phyloP scores from a whole-genome alignment of 2,888 invertebrate species.

The Thecocarcelia acutangulata region DNA sequence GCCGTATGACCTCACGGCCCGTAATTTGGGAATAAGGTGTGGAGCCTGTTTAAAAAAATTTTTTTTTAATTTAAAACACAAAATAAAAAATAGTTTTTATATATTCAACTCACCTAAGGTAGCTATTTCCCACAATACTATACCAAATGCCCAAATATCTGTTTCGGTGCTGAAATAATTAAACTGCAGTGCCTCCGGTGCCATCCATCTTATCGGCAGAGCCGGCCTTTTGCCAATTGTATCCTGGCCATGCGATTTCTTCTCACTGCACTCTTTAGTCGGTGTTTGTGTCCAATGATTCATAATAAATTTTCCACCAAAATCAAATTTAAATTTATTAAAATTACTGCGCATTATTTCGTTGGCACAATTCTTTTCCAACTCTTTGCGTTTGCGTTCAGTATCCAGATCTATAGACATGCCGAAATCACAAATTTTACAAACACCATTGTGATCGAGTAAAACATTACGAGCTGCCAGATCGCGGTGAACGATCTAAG shows the following conservation, averaged over 20 bases:
- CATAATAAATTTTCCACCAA: constrained; percentile 78
- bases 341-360: constrained; percentile 76
- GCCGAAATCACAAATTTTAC: constrained; percentile 94
- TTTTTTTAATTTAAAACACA: background rate
- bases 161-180: constrained; percentile 90
- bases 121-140: constrained; percentile 93
- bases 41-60: constrained; percentile 84
- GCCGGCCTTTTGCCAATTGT: constrained; percentile 80
- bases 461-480: constrained; percentile 91
- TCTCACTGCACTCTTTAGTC: constrained; percentile 64
- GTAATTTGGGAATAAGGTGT: constrained; percentile 93
- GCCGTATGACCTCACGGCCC: constrained; percentile 90
- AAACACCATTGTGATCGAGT: constrained; percentile 91
- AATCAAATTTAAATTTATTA: constrained; percentile 78
- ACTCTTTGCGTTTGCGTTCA: constrained; percentile 75
- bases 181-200: constrained; percentile 90
- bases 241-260: constrained; percentile 74
- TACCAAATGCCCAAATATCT: constrained; percentile 94
- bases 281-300: constrained; percentile 78
- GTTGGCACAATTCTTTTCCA: constrained; percentile 76
- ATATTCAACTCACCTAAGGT: constrained; percentile 85
- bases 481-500: constrained; percentile 92
- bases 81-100: background rate
- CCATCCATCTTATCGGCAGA: constrained; percentile 87
- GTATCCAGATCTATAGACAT: constrained; percentile 87